Conservation (phyloP, 2,888 invertebrate species). For the Nemoura dubitans region DNA sequence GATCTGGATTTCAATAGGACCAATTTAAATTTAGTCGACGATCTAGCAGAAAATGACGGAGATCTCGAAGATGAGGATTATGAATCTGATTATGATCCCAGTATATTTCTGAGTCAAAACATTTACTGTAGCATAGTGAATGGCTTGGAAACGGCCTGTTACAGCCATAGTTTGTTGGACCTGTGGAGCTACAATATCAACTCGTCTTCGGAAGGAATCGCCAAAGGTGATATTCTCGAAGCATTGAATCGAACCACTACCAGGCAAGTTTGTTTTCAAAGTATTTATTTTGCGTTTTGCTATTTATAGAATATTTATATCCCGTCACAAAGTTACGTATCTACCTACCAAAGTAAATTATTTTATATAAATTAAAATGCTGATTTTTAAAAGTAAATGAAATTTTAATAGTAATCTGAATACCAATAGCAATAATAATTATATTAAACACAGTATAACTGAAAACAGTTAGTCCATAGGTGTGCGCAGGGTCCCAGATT, state of each 20-base stretch:
- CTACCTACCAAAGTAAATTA: too few species aligned
- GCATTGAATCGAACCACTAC: conserved; percentile 68
- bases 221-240: conserved; percentile 69
- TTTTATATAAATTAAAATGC: too few species aligned
- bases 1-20: conserved; percentile 16
- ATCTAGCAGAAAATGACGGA: conserved; percentile 51
- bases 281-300: too few species aligned
- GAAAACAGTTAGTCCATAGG: too few species aligned
- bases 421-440: too few species aligned
- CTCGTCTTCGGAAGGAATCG: conserved; percentile 63
- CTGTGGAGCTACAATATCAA: conserved; percentile 72
- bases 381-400: too few species aligned
- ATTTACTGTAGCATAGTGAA: conserved; percentile 73
- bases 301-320: too few species aligned
- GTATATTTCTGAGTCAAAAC: conserved; percentile 65
- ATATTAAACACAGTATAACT: too few species aligned
- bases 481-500: too few species aligned
- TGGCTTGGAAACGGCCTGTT: conserved; percentile 69
- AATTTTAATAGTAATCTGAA: too few species aligned
- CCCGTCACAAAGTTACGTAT: too few species aligned
- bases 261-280: conserved; percentile 57
- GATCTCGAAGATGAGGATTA: conserved; percentile 56
- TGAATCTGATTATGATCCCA: conserved; percentile 64
- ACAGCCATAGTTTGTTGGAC: conserved; percentile 72
- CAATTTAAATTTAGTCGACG: not conserved